Conservation (phyloP, 1,140 invertebrate species). For the Lucilia sericata region DNA sequence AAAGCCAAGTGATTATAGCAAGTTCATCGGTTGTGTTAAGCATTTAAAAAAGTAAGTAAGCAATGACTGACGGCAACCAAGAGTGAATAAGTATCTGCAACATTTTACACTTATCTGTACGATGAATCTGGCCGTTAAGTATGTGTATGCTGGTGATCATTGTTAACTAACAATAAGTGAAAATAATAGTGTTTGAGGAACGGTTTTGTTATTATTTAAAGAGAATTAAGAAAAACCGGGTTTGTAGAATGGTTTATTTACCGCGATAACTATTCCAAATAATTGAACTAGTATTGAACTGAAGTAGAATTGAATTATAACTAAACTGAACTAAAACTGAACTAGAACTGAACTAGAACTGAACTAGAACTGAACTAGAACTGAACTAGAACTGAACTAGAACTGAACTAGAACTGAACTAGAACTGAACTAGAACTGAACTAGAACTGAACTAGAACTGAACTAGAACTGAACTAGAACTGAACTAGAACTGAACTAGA, state of each 20-base stretch:
- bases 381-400: too few relatives aligned
- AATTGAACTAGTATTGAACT: too few relatives aligned
- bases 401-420: too few relatives aligned
- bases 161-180: not conserved
- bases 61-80: slow-evolving; percentile 35
- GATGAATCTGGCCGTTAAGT: slow-evolving; percentile 44
- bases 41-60: slow-evolving; percentile 30
- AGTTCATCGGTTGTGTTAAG: slow-evolving; percentile 33
- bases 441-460: too few relatives aligned
- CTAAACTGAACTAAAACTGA: too few relatives aligned
- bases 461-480: too few relatives aligned
- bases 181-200: not conserved
- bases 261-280: too few relatives aligned
- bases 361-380: too few relatives aligned
- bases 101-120: slow-evolving; percentile 48
- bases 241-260: not conserved
- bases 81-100: slow-evolving; percentile 48
- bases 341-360: too few relatives aligned
- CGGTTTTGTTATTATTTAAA: not conserved
- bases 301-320: too few relatives aligned
- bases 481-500: too few relatives aligned
- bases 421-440: too few relatives aligned
- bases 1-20: slow-evolving; percentile 32
- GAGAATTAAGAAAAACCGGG: not conserved
- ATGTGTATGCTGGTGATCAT: slow-evolving; percentile 34